These are phyloP conservation scores for Oryzias curvinotus DNA, from an alignment of 2,113 vertebrate genomes.

Conservation along the genomic window DNA sequence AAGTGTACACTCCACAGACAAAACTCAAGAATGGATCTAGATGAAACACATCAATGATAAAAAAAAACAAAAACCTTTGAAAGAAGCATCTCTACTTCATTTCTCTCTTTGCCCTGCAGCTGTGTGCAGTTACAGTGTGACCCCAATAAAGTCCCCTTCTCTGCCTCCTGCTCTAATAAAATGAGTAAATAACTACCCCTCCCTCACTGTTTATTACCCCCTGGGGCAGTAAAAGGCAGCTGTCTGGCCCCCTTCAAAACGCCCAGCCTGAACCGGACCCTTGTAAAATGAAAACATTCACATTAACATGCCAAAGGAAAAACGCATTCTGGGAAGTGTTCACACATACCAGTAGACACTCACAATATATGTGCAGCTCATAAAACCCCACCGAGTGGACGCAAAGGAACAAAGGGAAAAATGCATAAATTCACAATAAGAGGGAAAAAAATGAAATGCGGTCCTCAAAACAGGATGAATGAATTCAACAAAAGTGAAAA, in stretches of 20 bases:
- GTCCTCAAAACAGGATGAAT: background rate
- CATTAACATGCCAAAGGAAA: constrained; percentile 60
- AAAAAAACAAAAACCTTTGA: constrained; percentile 37
- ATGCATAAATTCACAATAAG: background rate
- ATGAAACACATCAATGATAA: constrained; percentile 49
- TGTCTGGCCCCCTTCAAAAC: constrained; percentile 71
- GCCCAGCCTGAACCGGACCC: constrained; percentile 39
- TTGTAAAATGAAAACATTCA: constrained; percentile 46
- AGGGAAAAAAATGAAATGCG: background rate
- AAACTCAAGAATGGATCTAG: constrained; percentile 28
- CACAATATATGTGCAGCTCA: constrained; percentile 54
- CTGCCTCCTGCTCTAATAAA: constrained; percentile 75
- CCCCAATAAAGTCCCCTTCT: constrained; percentile 77
- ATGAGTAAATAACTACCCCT: constrained; percentile 75
- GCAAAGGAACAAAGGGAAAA: background rate
- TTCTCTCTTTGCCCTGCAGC: constrained; percentile 70
- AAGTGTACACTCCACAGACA: constrained; percentile 12
- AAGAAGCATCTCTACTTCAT: constrained; percentile 41
- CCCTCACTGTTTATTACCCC: constrained; percentile 78
- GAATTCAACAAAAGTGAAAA: constrained; percentile 15
- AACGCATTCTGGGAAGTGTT: constrained; percentile 65
- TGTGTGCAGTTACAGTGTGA: constrained; percentile 80
- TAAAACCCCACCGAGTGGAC: constrained; percentile 46
- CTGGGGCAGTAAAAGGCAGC: constrained; percentile 82
- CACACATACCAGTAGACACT: constrained; percentile 60